A percentile compares a stretch with the other conserved stretches of the same genome.
phyloP scores from a whole-genome alignment of 2,113 vertebrate genomes.

The Sander vitreus region DNA sequence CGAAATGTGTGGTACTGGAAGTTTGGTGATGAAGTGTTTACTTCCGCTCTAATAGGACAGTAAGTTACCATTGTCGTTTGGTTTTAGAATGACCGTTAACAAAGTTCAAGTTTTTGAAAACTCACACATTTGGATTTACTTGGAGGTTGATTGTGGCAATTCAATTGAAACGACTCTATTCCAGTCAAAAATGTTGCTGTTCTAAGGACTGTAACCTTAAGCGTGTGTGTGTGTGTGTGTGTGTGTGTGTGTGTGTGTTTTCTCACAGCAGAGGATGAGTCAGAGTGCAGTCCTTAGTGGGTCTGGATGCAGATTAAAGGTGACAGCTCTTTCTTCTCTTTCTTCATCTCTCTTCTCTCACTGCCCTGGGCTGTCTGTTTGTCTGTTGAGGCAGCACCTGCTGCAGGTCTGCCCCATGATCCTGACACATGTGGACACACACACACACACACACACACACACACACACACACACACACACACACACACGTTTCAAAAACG shows the following conservation, averaged over 20 bases:
- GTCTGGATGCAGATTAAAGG: conserved; percentile 31
- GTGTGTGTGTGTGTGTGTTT: not conserved
- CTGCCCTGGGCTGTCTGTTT: not conserved
- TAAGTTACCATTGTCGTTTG: too few species aligned
- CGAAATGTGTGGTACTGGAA: not conserved
- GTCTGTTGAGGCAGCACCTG: conserved; percentile 31
- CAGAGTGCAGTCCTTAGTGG: not conserved
- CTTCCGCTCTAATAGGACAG: too few species aligned
- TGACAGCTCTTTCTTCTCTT: conserved; percentile 33
- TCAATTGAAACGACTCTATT: not conserved
- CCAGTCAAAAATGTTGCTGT: not conserved
- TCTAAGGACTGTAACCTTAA: not conserved
- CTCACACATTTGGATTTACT: too few species aligned
- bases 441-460: not conserved
- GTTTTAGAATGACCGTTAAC: too few species aligned
- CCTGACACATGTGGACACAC: not conserved
- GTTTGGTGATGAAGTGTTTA: too few species aligned
- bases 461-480: not conserved
- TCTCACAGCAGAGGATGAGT: conserved; percentile 10
- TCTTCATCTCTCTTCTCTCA: not conserved
- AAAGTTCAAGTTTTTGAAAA: too few species aligned
- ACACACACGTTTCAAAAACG: not conserved
- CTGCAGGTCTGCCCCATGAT: conserved; percentile 20
- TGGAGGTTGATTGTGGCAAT: too few species aligned
- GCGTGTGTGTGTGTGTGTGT: not conserved